Conservation (phyloP, 2,888 invertebrate genomes). For the Ceramica pisi region DNA sequence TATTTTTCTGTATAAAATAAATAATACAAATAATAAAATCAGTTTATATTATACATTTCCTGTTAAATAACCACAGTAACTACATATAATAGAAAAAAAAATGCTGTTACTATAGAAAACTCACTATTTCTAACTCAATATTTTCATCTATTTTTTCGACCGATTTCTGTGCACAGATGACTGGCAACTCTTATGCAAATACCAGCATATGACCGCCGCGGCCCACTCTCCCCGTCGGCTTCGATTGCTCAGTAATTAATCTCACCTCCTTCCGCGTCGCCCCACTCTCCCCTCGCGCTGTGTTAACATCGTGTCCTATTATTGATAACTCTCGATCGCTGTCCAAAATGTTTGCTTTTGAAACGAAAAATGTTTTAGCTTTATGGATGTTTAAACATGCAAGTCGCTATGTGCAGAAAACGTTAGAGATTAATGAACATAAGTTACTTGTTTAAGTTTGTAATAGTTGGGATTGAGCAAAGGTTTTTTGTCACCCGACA, state of each 20-base stretch:
- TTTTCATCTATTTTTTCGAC: background rate
- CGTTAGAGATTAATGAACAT: background rate
- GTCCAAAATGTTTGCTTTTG: constrained; percentile 28
- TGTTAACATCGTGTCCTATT: constrained; percentile 66
- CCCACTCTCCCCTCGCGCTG: constrained; percentile 49
- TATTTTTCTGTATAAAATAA: no score
- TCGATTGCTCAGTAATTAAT: constrained; percentile 77
- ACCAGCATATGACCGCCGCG: constrained; percentile 42
- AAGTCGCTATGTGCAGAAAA: background rate
- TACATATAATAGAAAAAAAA: no score
- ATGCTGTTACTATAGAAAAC: background rate
- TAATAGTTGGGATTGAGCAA: background rate
- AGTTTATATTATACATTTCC: no score
- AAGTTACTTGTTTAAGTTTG: background rate
- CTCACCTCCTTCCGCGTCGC: constrained; percentile 67
- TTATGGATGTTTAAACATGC: constrained; percentile 2
- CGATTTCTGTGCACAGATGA: constrained; percentile 12
- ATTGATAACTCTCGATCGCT: constrained; percentile 59
- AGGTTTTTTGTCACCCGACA: background rate
- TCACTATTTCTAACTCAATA: background rate
- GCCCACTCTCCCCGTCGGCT: constrained; percentile 56
- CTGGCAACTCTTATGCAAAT: constrained; percentile 61
- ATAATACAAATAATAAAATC: no score
- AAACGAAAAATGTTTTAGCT: constrained; percentile 26
- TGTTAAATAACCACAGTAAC: no score